Conservation (phyloP, 2,888 invertebrate species). For the Matsumyia berberina region DNA sequence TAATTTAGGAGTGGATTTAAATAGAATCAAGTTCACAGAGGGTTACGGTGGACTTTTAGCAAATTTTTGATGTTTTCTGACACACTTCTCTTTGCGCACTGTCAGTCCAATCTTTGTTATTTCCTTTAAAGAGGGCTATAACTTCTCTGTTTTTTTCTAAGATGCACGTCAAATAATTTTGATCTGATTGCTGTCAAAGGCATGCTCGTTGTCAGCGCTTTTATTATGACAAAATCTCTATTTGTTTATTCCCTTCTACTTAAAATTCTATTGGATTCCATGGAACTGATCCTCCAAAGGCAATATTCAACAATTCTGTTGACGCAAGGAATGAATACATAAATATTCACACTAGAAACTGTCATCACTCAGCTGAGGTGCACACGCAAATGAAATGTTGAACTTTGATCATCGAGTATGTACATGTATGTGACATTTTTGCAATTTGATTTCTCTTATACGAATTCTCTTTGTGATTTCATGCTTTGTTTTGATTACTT, state of each 20-base stretch:
- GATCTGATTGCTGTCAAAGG: no score
- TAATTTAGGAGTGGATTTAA: background rate
- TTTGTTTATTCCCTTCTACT: background rate
- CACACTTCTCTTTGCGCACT: background rate
- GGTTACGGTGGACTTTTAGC: background rate
- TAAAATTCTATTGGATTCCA: background rate
- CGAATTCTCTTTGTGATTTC: conserved; percentile 14
- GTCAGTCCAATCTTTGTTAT: no score
- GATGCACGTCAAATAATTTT: no score
- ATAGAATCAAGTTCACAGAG: background rate
- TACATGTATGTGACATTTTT: background rate
- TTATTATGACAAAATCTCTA: no score
- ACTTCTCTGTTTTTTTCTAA: no score
- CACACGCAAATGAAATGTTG: background rate
- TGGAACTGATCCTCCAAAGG: background rate
- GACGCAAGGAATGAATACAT: no score
- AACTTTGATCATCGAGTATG: conserved; percentile 16
- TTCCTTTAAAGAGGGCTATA: no score
- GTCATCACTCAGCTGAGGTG: conserved; percentile 1
- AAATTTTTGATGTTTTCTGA: background rate
- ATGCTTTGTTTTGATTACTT: conserved; percentile 1
- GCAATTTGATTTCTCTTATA: conserved; percentile 15
- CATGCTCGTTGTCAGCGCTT: no score
- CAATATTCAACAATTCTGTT: background rate
- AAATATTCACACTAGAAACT: conserved; percentile 18